Evolutionary conservation across 2,888 invertebrate species (phyloP).

Genomic region (Oxystoma pomonae): DNA sequence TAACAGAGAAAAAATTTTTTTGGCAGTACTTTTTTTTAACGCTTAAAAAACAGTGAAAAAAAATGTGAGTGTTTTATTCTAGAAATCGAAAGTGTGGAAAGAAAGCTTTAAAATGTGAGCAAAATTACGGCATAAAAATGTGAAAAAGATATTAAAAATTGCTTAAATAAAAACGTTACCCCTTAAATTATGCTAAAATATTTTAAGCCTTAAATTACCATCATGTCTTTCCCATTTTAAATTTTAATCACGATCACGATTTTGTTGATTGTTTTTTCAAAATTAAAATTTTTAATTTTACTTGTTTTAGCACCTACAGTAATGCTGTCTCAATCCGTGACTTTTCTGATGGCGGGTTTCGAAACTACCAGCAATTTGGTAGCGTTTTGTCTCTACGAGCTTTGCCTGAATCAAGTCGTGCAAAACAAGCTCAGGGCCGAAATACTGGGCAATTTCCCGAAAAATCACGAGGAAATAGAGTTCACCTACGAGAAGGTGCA

Average conservation of each 20-base stretch:
- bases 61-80: too few relatives aligned
- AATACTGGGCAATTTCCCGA: conserved; percentile 39
- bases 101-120: too few relatives aligned
- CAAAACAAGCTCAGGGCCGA: conserved; percentile 50
- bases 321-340: conserved; percentile 47
- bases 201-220: too few relatives aligned
- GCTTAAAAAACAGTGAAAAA: too few relatives aligned
- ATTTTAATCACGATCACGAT: neutral
- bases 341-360: conserved; percentile 53
- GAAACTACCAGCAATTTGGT: conserved; percentile 52
- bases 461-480: conserved; percentile 33
- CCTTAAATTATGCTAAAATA: too few relatives aligned
- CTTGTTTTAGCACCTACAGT: conserved; percentile 36
- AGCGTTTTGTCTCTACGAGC: conserved; percentile 46
- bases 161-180: too few relatives aligned
- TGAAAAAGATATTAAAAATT: too few relatives aligned
- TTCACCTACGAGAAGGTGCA: conserved; percentile 49
- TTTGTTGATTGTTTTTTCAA: too few relatives aligned
- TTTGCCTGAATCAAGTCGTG: conserved; percentile 46
- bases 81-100: too few relatives aligned
- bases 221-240: neutral
- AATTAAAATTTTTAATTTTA: neutral
- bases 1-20: too few relatives aligned
- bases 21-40: too few relatives aligned
- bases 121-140: too few relatives aligned